phyloP scores from a whole-genome alignment of 2,113 vertebrate species.

The Trichomycterus rosablanca region DNA sequence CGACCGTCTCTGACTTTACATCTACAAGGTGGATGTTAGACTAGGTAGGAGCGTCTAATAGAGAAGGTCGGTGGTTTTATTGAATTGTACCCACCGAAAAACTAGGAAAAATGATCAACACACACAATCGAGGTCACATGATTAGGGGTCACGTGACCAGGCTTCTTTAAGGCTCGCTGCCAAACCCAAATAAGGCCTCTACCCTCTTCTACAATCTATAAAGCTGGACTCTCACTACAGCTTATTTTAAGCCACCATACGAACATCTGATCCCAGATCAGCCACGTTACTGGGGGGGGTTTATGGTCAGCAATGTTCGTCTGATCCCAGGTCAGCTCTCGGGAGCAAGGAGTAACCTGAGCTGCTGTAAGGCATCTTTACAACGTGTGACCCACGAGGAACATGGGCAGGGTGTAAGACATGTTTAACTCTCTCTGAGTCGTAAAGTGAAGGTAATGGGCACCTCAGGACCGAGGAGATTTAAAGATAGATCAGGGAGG shows the following conservation, averaged over 20 bases:
- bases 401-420: slow-evolving; percentile 17
- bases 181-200: slow-evolving; percentile 59
- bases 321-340: slow-evolving; percentile 21
- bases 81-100: too few species aligned
- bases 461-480: slow-evolving; percentile 48
- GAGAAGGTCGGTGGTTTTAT: too few species aligned
- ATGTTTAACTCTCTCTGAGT: slow-evolving; percentile 40
- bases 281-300: neutral
- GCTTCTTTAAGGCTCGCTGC: slow-evolving; percentile 18
- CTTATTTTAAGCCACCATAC: slow-evolving; percentile 56
- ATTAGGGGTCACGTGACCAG: too few species aligned
- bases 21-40: too few species aligned
- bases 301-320: neutral
- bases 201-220: slow-evolving; percentile 51
- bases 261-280: slow-evolving; percentile 1
- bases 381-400: slow-evolving; percentile 12
- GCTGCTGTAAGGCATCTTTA: slow-evolving; percentile 33
- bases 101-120: too few species aligned
- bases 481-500: slow-evolving; percentile 69
- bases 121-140: too few species aligned
- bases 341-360: slow-evolving; percentile 21
- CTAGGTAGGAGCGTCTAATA: too few species aligned
- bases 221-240: slow-evolving; percentile 29
- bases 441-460: slow-evolving; percentile 59
- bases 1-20: too few species aligned